Evolutionary conservation across 2,113 vertebrate genomes (phyloP), one percentile per base, ranked within the genome.

Genomic region (Scytalopus superciliaris): DNA sequence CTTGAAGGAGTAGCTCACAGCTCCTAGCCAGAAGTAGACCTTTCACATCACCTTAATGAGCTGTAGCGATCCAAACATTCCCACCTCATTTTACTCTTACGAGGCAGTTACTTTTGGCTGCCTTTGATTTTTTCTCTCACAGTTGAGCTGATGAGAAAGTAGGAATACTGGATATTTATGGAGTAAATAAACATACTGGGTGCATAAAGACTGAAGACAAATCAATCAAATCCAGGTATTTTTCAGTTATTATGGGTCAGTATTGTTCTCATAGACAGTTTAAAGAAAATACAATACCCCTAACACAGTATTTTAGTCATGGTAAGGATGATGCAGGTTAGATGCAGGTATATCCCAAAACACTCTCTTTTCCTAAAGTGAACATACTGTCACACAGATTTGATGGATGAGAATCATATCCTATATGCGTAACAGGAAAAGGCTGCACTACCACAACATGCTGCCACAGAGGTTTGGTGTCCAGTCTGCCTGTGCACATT

Each of bases 1-100:
- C 66, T 94, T 68, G 70, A 60, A 94, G 89, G 67, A 91, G 44
- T 52, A 72, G 16, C 78, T 85, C 37, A 33, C 76, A 84, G 57
- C 70, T 76, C 27, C 83, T 91, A 93, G 75, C 50, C 72, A 68
- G 82, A 88, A 85, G 66, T 44, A 82, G 86, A 96, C 89, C 78
- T 93, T 94, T 92, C 83, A 39, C 37, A 1, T 94, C 77, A 77
- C 84, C 86, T 96, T 69, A 87, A 88, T 80, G 62, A 94, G 39
- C 47, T 45, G 6, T 57, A 90, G 66, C 2, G 1, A 84, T 91
- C 44, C 90, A 94, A 78, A 72, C 6, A 6, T 92, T 73, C 77
- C 85, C 60, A 79, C 56, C 40, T 19, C 16, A 8, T 89, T 95
- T 76, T 90, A 47, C 67, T 92, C 83, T 45, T 55, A 42, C 9